phyloP scores from a whole-genome alignment of 2,888 invertebrate species.

The Noctua pronuba region DNA sequence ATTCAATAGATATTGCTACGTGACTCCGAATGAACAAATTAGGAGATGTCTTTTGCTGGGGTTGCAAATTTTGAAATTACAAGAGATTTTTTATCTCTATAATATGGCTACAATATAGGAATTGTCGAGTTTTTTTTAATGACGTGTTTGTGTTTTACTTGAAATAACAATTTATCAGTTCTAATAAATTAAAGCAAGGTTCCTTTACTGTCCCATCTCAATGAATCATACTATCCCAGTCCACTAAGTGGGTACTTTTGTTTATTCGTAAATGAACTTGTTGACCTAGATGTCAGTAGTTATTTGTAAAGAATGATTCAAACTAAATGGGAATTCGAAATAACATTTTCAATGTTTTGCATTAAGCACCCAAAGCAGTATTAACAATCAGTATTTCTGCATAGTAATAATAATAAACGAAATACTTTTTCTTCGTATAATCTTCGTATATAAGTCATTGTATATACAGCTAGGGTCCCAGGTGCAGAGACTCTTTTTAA shows the following conservation, averaged over 20 bases:
- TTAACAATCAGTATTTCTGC: not conserved
- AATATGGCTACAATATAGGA: not conserved
- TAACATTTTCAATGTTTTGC: not conserved
- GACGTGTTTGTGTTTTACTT: not conserved
- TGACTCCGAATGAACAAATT: constrained; percentile 29
- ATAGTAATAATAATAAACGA: constrained; percentile 2
- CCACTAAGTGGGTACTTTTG: not conserved
- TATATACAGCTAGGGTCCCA: not conserved
- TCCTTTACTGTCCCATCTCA: not conserved
- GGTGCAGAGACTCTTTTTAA: not conserved
- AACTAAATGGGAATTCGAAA: constrained; percentile 1
- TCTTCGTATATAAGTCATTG: not conserved
- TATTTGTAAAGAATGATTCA: not conserved
- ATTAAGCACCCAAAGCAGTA: not conserved
- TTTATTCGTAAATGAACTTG: not conserved
- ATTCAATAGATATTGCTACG: constrained; percentile 41
- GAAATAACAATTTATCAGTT: not conserved
- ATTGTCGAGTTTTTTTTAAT: not conserved
- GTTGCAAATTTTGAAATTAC: constrained; percentile 20
- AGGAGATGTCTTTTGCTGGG: constrained; percentile 16
- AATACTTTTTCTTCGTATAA: not conserved
- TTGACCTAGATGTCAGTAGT: not conserved
- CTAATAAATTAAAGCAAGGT: not conserved
- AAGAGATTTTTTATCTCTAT: not conserved
- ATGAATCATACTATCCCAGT: not conserved